Evolutionary conservation across 1,140 invertebrate species (phyloP).

Genomic region (Phortica variegata): DNA sequence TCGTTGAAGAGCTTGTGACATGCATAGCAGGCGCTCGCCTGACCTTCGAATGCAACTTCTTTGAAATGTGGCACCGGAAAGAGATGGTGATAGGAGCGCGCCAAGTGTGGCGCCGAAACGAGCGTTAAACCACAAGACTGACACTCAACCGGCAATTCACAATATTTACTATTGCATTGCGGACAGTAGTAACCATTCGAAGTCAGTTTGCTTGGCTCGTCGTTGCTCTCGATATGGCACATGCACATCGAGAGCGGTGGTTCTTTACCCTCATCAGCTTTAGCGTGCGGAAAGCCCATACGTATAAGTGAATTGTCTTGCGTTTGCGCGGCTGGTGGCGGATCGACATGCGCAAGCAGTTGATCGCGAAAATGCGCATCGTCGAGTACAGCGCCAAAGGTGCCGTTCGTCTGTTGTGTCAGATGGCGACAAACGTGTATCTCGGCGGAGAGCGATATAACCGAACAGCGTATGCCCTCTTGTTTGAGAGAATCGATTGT

Average conservation of each 20-base stretch:
- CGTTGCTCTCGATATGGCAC: constrained; percentile 81
- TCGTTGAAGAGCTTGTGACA: constrained; percentile 69
- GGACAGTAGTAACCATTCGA: constrained; percentile 90
- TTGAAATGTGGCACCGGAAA: constrained; percentile 87
- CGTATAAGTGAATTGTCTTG: constrained; percentile 84
- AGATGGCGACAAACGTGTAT: constrained; percentile 85
- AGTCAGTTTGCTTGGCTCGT: constrained; percentile 66
- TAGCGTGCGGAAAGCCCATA: constrained; percentile 86
- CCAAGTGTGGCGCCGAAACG: constrained; percentile 96
- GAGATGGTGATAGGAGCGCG: constrained; percentile 94
- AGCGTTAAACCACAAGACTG: constrained; percentile 91
- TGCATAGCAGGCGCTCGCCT: constrained; percentile 66
- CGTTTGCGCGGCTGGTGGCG: constrained; percentile 79
- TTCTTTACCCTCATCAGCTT: constrained; percentile 63
- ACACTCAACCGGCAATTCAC: constrained; percentile 96
- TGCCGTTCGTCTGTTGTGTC: constrained; percentile 70
- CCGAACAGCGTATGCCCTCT: constrained; percentile 83
- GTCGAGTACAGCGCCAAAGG: constrained; percentile 68
- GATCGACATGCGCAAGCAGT: constrained; percentile 76
- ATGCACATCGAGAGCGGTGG: constrained; percentile 78
- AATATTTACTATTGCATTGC: constrained; percentile 96
- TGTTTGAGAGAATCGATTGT: constrained; percentile 75
- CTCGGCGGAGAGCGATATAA: constrained; percentile 95
- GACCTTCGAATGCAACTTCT: constrained; percentile 66
- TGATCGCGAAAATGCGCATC: constrained; percentile 87